Evolutionary conservation across 2,797 vertebrate genomes (phyloP), one percentile per base, ranked within the genome.

Genomic region (Mormyrops boulengeri): DNA sequence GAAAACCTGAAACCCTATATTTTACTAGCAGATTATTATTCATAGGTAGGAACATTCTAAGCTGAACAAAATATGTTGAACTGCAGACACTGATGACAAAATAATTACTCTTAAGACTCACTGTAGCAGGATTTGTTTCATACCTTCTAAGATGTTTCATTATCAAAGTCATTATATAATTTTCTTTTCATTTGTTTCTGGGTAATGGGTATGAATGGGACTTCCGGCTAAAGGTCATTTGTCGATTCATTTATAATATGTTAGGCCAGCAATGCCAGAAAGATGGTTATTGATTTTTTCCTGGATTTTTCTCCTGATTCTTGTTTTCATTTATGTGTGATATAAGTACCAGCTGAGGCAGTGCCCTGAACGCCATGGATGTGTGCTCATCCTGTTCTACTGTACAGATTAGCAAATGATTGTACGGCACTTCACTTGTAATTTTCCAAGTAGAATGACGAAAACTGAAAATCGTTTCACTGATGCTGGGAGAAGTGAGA

Each of bases 1-100:
- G 30, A 91, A 60, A 88, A 88, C 14, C 47, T 90, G 60, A 86
- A 91, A 90, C 89, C 86, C 38, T 41, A 41, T 88, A 90, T 73
- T 91, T 88, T 89, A 85, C 82, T 14, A 30, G 34, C 73, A 89
- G n/a, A 11, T 44, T 89, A 85, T 77, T 49, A 41, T 88, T 89
- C 66, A 2, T 44, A 62, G 14, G 41, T 38, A 34, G 52, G 50
- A 89, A 80, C 80, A 66, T 34, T 34, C 52, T 77, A 80, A 22
- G 66, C 14, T 66, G 14, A 85, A 88, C 30, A 44, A 34, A 90
- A 89, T 87, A 22, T 44, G 14, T 52, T 19, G 22, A 90, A 50
- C 80, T 41, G 2, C 60, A 60, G 87, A 80, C 62, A 87, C 53
- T 85, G 34, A 88, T 52, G 62, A 77, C 49, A 77, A 89, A 57